phyloP scores from a whole-genome alignment of 1,140 invertebrate genomes.

The Cepaea nemoralis region DNA sequence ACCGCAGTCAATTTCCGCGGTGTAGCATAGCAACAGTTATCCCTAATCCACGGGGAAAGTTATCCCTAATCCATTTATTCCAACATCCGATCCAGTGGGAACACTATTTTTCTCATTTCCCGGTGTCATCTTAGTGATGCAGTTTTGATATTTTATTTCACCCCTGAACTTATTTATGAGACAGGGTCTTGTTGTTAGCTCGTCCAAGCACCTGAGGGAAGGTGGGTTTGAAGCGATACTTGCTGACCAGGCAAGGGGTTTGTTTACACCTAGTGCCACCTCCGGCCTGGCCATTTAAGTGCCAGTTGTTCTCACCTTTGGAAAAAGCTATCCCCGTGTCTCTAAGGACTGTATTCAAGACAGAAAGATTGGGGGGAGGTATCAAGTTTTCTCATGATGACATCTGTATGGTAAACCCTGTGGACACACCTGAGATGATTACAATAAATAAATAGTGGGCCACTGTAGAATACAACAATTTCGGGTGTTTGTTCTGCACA shows the following conservation, averaged over 20 bases:
- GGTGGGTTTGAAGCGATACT: neutral
- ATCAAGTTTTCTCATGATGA: too few relatives aligned
- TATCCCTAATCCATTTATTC: neutral
- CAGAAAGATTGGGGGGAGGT: too few relatives aligned
- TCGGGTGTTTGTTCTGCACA: too few relatives aligned
- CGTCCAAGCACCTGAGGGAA: neutral
- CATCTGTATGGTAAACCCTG: too few relatives aligned
- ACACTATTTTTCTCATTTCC: neutral
- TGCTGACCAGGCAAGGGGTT: neutral
- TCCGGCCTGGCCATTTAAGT: neutral
- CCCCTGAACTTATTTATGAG: neutral
- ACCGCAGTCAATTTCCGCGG: neutral
- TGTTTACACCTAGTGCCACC: constrained; percentile 2
- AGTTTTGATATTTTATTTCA: neutral
- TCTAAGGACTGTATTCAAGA: too few relatives aligned
- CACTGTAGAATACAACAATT: too few relatives aligned
- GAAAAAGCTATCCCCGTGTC: too few relatives aligned
- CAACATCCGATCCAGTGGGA: neutral
- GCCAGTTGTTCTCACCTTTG: neutral
- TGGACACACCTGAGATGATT: too few relatives aligned
- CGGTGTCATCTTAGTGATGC: neutral
- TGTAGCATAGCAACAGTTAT: too few relatives aligned
- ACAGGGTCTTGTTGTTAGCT: neutral
- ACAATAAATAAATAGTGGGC: too few relatives aligned
- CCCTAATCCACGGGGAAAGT: too few relatives aligned